Base-by-base conservation (phyloP, 2,113 vertebrate species). In the Boleophthalmus pectinirostris region DNA sequence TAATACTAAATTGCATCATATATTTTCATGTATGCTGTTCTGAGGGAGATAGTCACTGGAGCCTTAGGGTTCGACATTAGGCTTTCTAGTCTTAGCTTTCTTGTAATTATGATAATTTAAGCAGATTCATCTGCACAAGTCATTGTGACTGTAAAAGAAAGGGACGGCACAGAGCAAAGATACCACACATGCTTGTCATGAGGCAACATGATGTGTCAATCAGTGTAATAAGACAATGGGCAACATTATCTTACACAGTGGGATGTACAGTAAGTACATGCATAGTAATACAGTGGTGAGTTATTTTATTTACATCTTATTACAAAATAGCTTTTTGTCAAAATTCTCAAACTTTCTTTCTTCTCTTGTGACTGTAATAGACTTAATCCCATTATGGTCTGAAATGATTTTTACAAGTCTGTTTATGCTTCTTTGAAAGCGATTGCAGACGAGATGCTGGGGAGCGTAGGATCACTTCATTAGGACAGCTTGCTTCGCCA, bases 401-500 rank as follows among this genome's bases (percentile, higher is more conserved):
- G 14, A 70, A 69, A 68, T 70, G 45, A 73, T 87, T 58, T 72
- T 60, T 35, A 33, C 20, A 16, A 20, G 20, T 72, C 77, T 58
- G 73, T 69, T 14, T 75, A 49, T 49, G 76, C 57, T 69, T 56
- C 61, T 82, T 85, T 77, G 73, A 85, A 79, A 77, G 57, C 72
- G 66, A 83, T 81, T 79, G 56, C 72, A 71, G 76, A 82, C 80
- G 82, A 66, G 74, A 83, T 76, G 51, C 64, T 64, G 35, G 67
- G 58, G 25, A 1, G 23, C 68, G 73, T 51, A 72, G 77, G 82
- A 85, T 86, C 78, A 82, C 77, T 89, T 88, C 80, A 88, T 88
- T 88, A 79, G 83, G 74, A 84, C 88, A 89, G 83, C 83, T 86
- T 88, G 88, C 75, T 69, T 69, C 82, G 80, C 89, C 66, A 82